Conservation (phyloP, 1,140 invertebrate species). For the Drosophila leontia region DNA sequence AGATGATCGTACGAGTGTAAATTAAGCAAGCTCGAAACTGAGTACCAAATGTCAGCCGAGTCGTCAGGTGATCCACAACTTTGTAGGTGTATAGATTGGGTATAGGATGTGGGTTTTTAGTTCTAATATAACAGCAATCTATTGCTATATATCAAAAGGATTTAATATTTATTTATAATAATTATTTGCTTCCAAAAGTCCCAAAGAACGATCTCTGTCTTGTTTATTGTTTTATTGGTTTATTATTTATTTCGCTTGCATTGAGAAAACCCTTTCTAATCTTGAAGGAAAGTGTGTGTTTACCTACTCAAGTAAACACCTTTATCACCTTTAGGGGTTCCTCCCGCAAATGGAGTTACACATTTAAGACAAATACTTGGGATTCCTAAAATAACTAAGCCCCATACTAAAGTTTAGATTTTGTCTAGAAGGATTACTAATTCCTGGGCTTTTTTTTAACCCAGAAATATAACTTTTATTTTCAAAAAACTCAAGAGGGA, state of each 20-base stretch:
- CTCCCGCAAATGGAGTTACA: not conserved
- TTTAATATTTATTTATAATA: too few species aligned
- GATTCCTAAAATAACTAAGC: not conserved
- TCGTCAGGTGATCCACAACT: slow-evolving; percentile 32
- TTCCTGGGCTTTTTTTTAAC: not conserved
- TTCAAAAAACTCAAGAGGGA: not conserved
- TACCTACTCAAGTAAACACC: not conserved
- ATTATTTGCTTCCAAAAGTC: too few species aligned
- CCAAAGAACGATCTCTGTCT: too few species aligned
- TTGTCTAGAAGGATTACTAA: not conserved
- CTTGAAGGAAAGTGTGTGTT: not conserved
- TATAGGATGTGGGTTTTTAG: too few species aligned
- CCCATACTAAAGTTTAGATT: not conserved
- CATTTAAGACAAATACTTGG: too few species aligned
- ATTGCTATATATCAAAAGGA: not conserved
- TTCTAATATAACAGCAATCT: too few species aligned
- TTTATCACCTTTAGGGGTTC: not conserved
- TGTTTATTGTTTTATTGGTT: too few species aligned
- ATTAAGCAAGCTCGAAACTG: slow-evolving; percentile 48
- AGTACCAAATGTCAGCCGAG: slow-evolving; percentile 32
- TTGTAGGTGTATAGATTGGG: slow-evolving; percentile 6
- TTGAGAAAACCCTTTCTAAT: not conserved
- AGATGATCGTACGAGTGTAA: slow-evolving; percentile 77
- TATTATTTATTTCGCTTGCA: not conserved
- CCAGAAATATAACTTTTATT: not conserved